Conservation (phyloP, 2,888 invertebrate species). For the Harmothoe impar region DNA sequence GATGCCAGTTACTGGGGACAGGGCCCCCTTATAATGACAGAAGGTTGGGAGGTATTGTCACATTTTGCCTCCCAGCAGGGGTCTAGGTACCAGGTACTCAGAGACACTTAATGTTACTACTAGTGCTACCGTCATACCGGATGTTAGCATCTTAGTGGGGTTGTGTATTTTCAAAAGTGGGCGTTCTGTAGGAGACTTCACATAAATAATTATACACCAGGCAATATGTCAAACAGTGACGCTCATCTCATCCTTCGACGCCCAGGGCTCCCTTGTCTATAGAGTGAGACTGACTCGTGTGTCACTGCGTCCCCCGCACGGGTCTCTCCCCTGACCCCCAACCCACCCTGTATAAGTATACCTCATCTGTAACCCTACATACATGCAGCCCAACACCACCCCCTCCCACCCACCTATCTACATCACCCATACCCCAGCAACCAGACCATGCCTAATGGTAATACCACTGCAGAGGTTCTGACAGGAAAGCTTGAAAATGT, state of each 20-base stretch:
- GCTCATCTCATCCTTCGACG: neutral
- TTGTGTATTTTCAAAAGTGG: conserved; percentile 2
- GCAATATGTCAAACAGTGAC: neutral
- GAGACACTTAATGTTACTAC: neutral
- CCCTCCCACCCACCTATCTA: too few relatives aligned
- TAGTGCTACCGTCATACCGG: neutral
- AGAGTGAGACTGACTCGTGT: too few relatives aligned
- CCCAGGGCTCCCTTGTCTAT: neutral
- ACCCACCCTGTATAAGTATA: too few relatives aligned
- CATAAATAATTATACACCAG: conserved; percentile 16
- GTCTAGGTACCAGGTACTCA: neutral
- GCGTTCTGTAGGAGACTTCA: neutral
- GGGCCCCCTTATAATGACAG: neutral
- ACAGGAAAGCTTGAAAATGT: too few relatives aligned
- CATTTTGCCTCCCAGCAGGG: neutral
- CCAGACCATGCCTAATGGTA: too few relatives aligned
- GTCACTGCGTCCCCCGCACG: too few relatives aligned
- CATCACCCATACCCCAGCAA: too few relatives aligned
- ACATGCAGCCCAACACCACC: too few relatives aligned
- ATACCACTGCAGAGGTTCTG: too few relatives aligned
- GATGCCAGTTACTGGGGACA: too few relatives aligned
- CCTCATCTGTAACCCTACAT: too few relatives aligned
- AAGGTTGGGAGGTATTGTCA: neutral
- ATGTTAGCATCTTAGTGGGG: neutral
- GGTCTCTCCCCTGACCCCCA: too few relatives aligned